Percentiles rank a stretch among this genome's conserved stretches.
phyloP scores from a whole-genome alignment of 2,113 vertebrate genomes.

The Ammodytes marinus region DNA sequence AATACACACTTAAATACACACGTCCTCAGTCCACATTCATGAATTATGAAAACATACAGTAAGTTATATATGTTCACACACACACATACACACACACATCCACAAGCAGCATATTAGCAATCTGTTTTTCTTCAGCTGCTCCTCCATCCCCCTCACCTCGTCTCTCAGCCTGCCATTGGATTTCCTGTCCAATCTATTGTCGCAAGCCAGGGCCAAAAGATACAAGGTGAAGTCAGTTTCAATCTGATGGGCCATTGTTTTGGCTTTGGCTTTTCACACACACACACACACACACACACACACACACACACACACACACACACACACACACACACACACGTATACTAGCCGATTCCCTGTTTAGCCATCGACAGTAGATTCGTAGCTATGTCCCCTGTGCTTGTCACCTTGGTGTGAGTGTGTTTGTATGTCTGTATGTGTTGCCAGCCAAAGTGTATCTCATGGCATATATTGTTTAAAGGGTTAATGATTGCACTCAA shows the following conservation, averaged over 20 bases:
- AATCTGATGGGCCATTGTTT: conserved; percentile 93
- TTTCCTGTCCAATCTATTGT: conserved; percentile 94
- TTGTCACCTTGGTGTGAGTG: conserved; percentile 83
- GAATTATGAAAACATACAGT: conserved; percentile 6
- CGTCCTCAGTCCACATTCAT: background rate
- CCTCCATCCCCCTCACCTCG: conserved; percentile 75
- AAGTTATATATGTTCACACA: conserved; percentile 1
- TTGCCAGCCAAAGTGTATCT: background rate
- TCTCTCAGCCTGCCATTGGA: conserved; percentile 89
- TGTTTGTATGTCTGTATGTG: background rate
- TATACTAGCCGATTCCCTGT: conserved; percentile 81
- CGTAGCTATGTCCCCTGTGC: conserved; percentile 68
- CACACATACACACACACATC: conserved; percentile 2
- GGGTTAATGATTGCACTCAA: background rate
- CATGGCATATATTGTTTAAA: background rate
- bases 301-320: conserved; percentile 25
- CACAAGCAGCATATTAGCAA: conserved; percentile 82
- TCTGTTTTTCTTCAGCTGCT: conserved; percentile 79
- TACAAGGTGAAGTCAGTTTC: conserved; percentile 94
- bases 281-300: conserved; percentile 37
- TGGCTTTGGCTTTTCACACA: conserved; percentile 67
- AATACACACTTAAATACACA: background rate
- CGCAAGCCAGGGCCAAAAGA: conserved; percentile 86
- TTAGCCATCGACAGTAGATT: conserved; percentile 84
- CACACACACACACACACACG: conserved; percentile 33